A percentile compares a stretch with the other conserved stretches of the same genome.
These are phyloP conservation scores for Aspidiotus rigidus DNA, from an alignment of 2,888 invertebrate species.

Conservation along the genomic window DNA sequence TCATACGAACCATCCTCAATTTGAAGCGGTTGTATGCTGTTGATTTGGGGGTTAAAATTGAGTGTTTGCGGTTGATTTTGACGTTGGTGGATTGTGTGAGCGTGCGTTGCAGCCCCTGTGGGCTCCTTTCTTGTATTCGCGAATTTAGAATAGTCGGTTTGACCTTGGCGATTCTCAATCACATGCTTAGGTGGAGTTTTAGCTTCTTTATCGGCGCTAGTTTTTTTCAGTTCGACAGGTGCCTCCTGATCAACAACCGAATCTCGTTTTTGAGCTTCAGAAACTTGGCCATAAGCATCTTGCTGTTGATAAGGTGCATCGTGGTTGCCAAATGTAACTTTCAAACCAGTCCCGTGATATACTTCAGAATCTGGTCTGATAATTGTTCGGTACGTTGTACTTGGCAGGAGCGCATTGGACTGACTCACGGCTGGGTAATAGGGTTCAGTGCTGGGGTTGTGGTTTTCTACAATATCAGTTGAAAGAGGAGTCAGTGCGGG, in stretches of 20 bases:
- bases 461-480: slow-evolving; percentile 49
- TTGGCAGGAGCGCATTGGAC: slow-evolving; percentile 49
- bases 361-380: slow-evolving; percentile 79
- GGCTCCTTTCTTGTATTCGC: neutral
- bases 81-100: neutral
- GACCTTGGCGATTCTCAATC: slow-evolving; percentile 20
- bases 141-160: slow-evolving; percentile 14
- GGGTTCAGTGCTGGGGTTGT: slow-evolving; percentile 20
- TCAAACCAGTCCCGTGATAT: slow-evolving; percentile 65
- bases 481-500: slow-evolving; percentile 65
- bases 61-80: slow-evolving; percentile 14
- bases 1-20: slow-evolving; percentile 30
- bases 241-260: slow-evolving; percentile 30
- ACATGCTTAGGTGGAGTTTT: slow-evolving; percentile 7
- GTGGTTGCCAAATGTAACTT: slow-evolving; percentile 66
- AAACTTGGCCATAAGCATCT: slow-evolving; percentile 14
- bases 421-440: slow-evolving; percentile 44
- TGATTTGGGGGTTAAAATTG: neutral
- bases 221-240: neutral
- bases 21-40: slow-evolving; percentile 15
- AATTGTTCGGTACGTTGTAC: slow-evolving; percentile 72
- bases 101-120: neutral
- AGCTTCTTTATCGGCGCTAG: slow-evolving; percentile 18
- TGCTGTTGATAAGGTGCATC: slow-evolving; percentile 44
- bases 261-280: slow-evolving; percentile 35